Conservation (phyloP, 1,140 invertebrate species). For the Acyrthosiphon pisum region DNA sequence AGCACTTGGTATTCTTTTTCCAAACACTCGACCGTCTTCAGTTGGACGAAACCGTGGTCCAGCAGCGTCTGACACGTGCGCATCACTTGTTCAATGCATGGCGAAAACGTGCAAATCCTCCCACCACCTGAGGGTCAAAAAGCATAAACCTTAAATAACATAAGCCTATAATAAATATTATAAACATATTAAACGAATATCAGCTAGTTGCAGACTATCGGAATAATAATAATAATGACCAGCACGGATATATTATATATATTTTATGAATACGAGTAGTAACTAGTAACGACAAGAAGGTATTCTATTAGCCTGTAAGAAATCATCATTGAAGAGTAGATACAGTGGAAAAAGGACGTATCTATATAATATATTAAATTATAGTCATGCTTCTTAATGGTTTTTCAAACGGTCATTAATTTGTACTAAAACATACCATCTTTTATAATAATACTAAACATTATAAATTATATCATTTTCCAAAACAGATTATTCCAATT, state of each 20-base stretch:
- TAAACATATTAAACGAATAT: not conserved
- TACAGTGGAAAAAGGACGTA: not conserved
- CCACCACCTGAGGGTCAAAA: conserved; percentile 71
- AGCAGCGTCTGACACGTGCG: conserved; percentile 77
- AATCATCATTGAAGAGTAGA: not conserved
- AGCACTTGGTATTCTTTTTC: conserved; percentile 82
- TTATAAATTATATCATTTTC: not conserved
- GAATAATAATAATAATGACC: not conserved
- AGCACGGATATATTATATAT: not conserved
- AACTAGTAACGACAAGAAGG: not conserved
- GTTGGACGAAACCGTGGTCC: conserved; percentile 79
- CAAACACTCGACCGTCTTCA: conserved; percentile 87
- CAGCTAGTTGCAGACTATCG: no score
- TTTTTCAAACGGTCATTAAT: not conserved
- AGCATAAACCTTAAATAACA: not conserved
- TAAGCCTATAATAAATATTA: not conserved
- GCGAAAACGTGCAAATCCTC: conserved; percentile 94
- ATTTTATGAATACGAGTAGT: not conserved
- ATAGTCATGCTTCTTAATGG: not conserved
- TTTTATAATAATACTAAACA: not conserved
- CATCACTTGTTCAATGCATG: conserved; percentile 98
- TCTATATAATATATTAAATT: not conserved
- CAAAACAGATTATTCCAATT: not conserved
- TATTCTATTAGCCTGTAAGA: not conserved
- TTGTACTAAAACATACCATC: not conserved